Evolutionary conservation across 37 sponge, comb jelly and placozoan species (phyloP).

Genomic region (Diacarnus erythraeanus): DNA sequence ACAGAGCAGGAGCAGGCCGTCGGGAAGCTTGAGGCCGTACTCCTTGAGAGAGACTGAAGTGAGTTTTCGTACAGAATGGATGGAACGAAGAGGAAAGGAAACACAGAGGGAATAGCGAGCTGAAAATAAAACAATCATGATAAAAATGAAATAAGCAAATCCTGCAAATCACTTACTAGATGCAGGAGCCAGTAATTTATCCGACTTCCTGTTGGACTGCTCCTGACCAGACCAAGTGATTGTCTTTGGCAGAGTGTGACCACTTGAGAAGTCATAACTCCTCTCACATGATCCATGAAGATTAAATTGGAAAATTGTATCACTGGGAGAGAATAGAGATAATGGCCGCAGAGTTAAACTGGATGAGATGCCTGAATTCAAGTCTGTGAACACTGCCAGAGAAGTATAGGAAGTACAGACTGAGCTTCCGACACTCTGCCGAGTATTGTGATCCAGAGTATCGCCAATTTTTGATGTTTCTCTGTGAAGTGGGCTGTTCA

Average conservation of each 20-base stretch:
- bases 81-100: constrained; percentile 20
- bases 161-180: neutral
- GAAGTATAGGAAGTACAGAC: neutral
- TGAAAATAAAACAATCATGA: neutral
- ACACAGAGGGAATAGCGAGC: constrained; percentile 33
- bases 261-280: neutral
- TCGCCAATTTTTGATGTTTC: neutral
- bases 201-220: neutral
- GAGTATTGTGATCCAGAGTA: neutral
- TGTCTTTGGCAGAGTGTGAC: neutral
- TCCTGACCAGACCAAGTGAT: neutral
- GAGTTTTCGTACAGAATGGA: constrained; percentile 27
- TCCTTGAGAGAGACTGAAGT: constrained; percentile 28
- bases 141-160: neutral
- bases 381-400: neutral
- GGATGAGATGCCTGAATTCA: neutral
- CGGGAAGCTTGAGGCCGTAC: constrained; percentile 22
- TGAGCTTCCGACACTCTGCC: neutral
- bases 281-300: neutral
- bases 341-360: constrained; percentile 4
- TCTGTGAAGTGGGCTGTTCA: neutral
- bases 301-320: neutral
- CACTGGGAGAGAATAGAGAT: constrained; percentile 7
- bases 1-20: constrained; percentile 58
- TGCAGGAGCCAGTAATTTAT: neutral